Base-by-base conservation (phyloP, 2,888 invertebrate species). In the Yponomeuta cagnagella region DNA sequence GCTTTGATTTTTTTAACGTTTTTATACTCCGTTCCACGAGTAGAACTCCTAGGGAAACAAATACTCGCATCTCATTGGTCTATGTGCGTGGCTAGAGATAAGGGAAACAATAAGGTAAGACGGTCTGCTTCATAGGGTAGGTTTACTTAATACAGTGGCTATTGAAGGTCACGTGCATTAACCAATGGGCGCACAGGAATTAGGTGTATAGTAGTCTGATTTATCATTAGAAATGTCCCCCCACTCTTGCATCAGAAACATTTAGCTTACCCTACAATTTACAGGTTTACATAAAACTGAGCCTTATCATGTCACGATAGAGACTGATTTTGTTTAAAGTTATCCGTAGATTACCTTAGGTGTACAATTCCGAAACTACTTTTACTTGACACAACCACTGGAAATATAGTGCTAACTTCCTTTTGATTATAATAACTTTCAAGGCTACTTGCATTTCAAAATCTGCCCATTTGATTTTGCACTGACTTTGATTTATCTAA, bases 161-260 rank as follows among this genome's bases (percentile, higher is more conserved):
- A 23, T 23, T 23, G 23, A 23, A 23, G 23, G 23, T 23, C 23
- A 23, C 23, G 23, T 23, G 23, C 23, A 23, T 23, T 23, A 23
- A 23, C 23, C 23, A 23, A 23, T 23, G 23, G 23, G 23, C 23
- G 23, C 23, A 23, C 23, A 33, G 33, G 33, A 33, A 58, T 58
- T 15, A 52, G 15, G 52, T 58, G 3, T 15, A 6, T 15, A 58
- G 1, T 15, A 58, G 12, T 10, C 3, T 15, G 52, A 58, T 58
- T 58, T 58, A 58, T 15, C 15, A 58, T 58, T 58, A 4, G 52
- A 58, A 58, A 81, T 82, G 75, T 68, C 71, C 71, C 72, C 73
- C 73, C 73, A 71, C 70, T 71, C 74, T 82, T 81, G 77, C 79
- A 77, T 79, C 80, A 81, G 77, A 73, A 76, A 73, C 73, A 69